Evolutionary conservation across 2,888 invertebrate species (phyloP), one percentile per base, ranked within the genome.

Genomic region (Cephus pygmeus): DNA sequence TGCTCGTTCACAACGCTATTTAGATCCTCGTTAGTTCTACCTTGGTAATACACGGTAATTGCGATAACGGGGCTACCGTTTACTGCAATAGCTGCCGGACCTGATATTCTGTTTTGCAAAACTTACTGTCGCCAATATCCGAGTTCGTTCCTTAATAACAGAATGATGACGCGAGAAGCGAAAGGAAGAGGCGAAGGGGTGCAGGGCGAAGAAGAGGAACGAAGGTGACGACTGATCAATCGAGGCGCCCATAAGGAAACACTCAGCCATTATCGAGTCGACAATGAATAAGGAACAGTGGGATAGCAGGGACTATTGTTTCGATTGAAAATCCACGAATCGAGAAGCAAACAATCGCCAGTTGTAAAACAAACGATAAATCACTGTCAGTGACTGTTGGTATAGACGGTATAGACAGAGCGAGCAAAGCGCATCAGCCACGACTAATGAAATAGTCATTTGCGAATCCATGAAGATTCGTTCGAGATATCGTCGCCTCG

Each of bases 291-390:
- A 56, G 23, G 23, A 6, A 56, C 40, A 56, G 40, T 56, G 40
- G 40, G 2, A 23, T 23, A 23, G 40, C 40, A 15, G 1, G 9
- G 23, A 56, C 74, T 33, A 73, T 73, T 73, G 74, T 73, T 34
- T 73, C 74, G 74, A 34, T 73, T 34, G 74, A 34, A 34, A 30
- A 73, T 73, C 71, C 71, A 33, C 71, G 31, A 71, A n/a, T 34
- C 34, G 34, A 73, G 74, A 34, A 34, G 35, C 74, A n/a, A 34
- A 73, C 74, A 73, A 73, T 73, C 74, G 31, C 74, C 34, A 34
- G 34, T 73, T 34, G 74, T 73, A 35, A 35, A 73, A 34, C 74
- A 35, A 33, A 73, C 35, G 12, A 73, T 73, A 73, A 73, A 73
- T 73, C 74, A 73, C 74, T 73, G 74, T 73, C 74, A n/a, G 23